A percentile compares a stretch with the other conserved stretches of the same genome.
phyloP scores from a whole-genome alignment of 2,888 invertebrate genomes.

The Argyresthia goedartella region DNA sequence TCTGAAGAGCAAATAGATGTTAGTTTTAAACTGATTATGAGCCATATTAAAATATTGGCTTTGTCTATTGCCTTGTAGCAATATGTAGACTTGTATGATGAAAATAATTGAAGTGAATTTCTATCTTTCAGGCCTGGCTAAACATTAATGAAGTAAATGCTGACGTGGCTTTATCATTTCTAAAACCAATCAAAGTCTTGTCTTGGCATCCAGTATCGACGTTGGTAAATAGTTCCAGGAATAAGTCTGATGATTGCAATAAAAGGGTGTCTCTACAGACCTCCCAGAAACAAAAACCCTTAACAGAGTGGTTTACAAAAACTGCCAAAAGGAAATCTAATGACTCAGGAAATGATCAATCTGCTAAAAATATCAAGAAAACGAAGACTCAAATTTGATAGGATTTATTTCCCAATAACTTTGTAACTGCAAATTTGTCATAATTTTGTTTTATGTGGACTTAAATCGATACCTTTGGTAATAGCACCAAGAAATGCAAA shows the following conservation, averaged over 20 bases:
- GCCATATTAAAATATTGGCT: not conserved
- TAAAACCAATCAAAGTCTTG: constrained; percentile 68
- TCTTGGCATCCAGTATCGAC: constrained; percentile 79
- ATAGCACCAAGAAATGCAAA: not conserved
- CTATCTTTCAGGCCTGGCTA: constrained; percentile 74
- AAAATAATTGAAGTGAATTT: not conserved
- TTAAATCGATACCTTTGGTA: not conserved
- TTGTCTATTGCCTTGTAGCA: no score
- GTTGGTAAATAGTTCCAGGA: constrained; percentile 78
- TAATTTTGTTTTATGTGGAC: no score
- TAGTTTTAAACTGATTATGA: constrained; percentile 15
- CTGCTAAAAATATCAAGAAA: not conserved
- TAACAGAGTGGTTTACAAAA: constrained; percentile 51
- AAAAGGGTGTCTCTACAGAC: constrained; percentile 44
- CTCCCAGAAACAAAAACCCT: constrained; percentile 47
- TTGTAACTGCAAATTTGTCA: not conserved
- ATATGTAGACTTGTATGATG: not conserved
- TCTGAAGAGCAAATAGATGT: constrained; percentile 75
- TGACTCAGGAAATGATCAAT: constrained; percentile 11
- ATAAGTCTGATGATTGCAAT: constrained; percentile 74
- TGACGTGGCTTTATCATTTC: constrained; percentile 59
- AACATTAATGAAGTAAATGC: constrained; percentile 67
- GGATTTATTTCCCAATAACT: no score
- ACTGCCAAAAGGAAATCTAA: constrained; percentile 36
- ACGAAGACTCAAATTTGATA: not conserved